These are phyloP conservation scores for Karalla daura DNA, from an alignment of 2,797 vertebrate genomes.

Conservation along the genomic window DNA sequence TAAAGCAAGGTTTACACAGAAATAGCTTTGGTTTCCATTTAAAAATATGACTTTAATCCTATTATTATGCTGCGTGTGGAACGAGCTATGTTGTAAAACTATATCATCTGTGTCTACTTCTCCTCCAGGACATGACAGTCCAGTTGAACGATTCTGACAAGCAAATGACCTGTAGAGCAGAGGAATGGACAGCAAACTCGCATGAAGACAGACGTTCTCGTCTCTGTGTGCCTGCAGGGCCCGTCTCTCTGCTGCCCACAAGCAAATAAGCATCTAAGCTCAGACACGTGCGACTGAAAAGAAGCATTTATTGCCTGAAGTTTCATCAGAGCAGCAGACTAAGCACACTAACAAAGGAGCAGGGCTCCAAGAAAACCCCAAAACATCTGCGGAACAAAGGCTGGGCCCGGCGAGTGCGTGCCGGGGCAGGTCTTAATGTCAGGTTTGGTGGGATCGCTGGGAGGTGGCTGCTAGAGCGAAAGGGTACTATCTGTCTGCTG, in stretches of 20 bases:
- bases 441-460: slow-evolving; percentile 14
- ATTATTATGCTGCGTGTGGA: not conserved
- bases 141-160: slow-evolving; percentile 1
- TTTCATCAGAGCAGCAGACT: slow-evolving; percentile 19
- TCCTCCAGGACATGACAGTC: not conserved
- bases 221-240: slow-evolving; percentile 12
- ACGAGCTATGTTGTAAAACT: not conserved
- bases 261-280: slow-evolving; percentile 30
- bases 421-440: slow-evolving; percentile 54
- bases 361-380: slow-evolving; percentile 33
- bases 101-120: not conserved
- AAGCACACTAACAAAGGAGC: slow-evolving; percentile 51
- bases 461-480: slow-evolving; percentile 18
- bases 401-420: slow-evolving; percentile 35
- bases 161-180: not conserved
- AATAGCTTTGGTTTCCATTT: not conserved
- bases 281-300: slow-evolving; percentile 44
- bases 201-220: too few species aligned
- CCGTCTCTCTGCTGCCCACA: slow-evolving; percentile 30
- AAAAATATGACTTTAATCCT: not conserved
- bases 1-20: not conserved
- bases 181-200: slow-evolving; percentile 4
- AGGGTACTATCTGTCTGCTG: slow-evolving; percentile 54
- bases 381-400: slow-evolving; percentile 58
- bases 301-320: slow-evolving; percentile 36